phyloP scores from a whole-genome alignment of 1,140 invertebrate species.

The Nephotettix cincticeps region DNA sequence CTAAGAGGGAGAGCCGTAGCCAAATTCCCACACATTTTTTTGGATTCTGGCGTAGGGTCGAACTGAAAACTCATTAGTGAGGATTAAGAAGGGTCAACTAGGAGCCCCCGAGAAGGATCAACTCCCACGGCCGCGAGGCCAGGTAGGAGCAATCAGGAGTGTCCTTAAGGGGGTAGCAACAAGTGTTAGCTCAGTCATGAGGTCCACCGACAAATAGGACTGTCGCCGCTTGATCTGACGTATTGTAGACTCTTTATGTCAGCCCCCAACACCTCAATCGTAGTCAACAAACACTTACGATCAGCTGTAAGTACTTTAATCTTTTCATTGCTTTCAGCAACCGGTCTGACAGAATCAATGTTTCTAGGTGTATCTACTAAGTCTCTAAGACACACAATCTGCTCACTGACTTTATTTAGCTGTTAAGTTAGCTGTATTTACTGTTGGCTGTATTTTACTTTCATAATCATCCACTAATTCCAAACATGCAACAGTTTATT shows the following conservation, averaged over 20 bases:
- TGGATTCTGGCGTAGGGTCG: too few species aligned
- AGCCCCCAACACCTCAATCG: background rate
- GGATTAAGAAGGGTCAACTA: too few species aligned
- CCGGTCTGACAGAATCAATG: background rate
- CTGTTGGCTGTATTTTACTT: background rate
- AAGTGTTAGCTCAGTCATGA: background rate
- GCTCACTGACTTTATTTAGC: background rate
- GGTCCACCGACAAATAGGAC: background rate
- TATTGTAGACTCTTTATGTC: background rate
- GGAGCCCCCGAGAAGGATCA: too few species aligned
- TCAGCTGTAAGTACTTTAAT: constrained; percentile 1
- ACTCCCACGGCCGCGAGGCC: too few species aligned
- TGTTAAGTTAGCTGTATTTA: background rate
- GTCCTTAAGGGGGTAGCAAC: background rate
- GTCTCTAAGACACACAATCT: background rate
- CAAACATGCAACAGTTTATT: background rate
- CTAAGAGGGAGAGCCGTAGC: too few species aligned
- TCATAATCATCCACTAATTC: background rate
- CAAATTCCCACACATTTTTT: too few species aligned
- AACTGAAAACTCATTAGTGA: too few species aligned
- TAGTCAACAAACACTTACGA: background rate
- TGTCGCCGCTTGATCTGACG: background rate
- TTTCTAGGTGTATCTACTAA: background rate
- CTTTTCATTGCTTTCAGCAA: background rate
- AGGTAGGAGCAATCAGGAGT: too few species aligned